Base-by-base conservation (phyloP, 1,140 invertebrate genomes). In the Cydia fagiglandana region DNA sequence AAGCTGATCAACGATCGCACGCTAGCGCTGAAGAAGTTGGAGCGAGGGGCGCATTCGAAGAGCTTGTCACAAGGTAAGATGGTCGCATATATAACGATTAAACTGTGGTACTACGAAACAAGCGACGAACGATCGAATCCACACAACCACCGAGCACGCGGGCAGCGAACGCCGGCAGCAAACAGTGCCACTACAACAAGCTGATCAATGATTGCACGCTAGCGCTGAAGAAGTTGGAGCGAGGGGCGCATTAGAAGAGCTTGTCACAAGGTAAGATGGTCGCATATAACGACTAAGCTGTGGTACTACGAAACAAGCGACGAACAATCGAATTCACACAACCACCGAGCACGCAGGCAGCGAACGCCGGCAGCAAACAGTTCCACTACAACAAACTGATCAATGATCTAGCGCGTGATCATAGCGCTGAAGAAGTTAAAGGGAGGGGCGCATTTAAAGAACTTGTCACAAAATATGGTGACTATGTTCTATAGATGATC, bases 141-240 rank as follows among this genome's bases (percentile, higher is more conserved):
- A 87, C 91, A 64, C 84, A 94, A 86, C 81, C 87, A 64, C 79
- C 93, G 80, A 82, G 89, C 79, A 86, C 94, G 85, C 88, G 94
- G 87, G 81, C 92, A 75, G 87, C 94, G 89, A 94, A 93, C 74
- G 90, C 84, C 30, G 89, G 93, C 28, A 94, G 91, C 81, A 95
- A 95, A 80, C 96, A 97, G 82, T 97, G 96, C 82, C 95, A 96
- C 82, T 97, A 97, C 83, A 95, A 94, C 66, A 96, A 96, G 79
- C 89, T 97, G 4, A 94, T 95, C 41, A 96, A 97, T 80, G 96
- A 96, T 74, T 84, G 89, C 0, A 45, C 75, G 2, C 64, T 83
- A 9, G 77, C 78, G 10, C 73, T 20, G 2, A 84, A 87, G 41
- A 78, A 79, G n/a, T 53, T 79, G 2, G 28, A 78, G 5, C 82